Conservation (phyloP, 1,140 invertebrate species). For the Megalonaias nervosa region DNA sequence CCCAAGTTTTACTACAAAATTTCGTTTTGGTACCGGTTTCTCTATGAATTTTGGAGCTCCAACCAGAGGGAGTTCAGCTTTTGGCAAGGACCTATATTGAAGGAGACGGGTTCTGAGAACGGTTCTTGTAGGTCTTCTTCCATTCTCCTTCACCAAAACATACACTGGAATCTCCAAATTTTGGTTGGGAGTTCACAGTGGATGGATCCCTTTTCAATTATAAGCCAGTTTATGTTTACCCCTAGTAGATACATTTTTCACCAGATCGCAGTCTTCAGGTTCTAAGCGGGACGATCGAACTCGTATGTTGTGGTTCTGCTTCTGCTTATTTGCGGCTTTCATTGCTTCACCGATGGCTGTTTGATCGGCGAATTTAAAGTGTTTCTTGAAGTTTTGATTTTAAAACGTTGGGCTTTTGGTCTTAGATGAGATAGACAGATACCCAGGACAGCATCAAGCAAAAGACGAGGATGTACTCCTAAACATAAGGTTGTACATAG, state of each 20-base stretch:
- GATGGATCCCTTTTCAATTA: conserved; percentile 21
- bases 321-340: neutral
- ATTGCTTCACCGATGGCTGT: conserved; percentile 1
- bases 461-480: conserved; percentile 30
- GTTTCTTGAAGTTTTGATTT: conserved; percentile 2
- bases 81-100: neutral
- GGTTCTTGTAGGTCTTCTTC: neutral
- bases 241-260: conserved; percentile 9
- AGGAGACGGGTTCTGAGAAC: conserved; percentile 1
- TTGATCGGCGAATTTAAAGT: neutral
- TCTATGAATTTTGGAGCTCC: too few relatives aligned
- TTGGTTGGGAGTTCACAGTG: conserved; percentile 15
- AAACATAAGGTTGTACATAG: conserved; percentile 40
- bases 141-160: conserved; percentile 4
- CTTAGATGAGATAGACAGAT: neutral
- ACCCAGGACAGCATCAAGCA: conserved; percentile 30
- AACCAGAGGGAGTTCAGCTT: too few relatives aligned
- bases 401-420: neutral
- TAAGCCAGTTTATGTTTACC: conserved; percentile 32
- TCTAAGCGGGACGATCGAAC: neutral
- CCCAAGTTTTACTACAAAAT: too few relatives aligned
- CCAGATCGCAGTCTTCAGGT: conserved; percentile 10
- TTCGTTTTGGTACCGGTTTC: too few relatives aligned
- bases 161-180: conserved; percentile 25
- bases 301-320: neutral